phyloP scores from a whole-genome alignment of 2,888 invertebrate species.

The Ommatoiulus sabulosus region DNA sequence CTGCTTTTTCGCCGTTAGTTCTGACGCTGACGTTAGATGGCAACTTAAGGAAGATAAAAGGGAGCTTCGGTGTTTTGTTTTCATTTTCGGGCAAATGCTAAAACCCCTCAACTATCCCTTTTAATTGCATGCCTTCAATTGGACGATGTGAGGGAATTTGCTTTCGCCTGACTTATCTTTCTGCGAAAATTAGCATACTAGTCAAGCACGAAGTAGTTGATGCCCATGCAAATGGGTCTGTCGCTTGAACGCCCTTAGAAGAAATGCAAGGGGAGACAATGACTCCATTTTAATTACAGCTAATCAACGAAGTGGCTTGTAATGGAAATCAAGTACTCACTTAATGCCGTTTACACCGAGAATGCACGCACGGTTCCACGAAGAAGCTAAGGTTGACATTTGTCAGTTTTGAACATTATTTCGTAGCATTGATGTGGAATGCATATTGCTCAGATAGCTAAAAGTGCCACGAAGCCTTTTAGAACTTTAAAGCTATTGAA shows the following conservation, averaged over 20 bases:
- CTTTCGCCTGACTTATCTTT: constrained; percentile 28
- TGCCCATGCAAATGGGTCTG: constrained; percentile 22
- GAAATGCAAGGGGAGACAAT: neutral
- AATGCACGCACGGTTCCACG: neutral
- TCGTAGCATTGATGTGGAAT: too few species aligned
- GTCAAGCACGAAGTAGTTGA: neutral
- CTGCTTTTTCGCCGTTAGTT: too few species aligned
- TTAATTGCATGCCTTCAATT: constrained; percentile 1
- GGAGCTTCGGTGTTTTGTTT: neutral
- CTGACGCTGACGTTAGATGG: too few species aligned
- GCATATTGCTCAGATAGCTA: too few species aligned
- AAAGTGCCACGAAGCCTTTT: too few species aligned
- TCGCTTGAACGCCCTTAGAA: constrained; percentile 30
- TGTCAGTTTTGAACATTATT: too few species aligned
- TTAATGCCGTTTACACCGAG: neutral
- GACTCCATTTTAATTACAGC: constrained; percentile 43
- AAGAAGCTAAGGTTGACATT: neutral
- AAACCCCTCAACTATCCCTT: neutral
- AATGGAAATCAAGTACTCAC: constrained; percentile 21
- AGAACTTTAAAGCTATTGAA: too few species aligned
- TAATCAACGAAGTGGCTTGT: constrained; percentile 43
- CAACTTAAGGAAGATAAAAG: neutral
- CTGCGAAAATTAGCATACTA: constrained; percentile 5
- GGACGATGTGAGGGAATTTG: constrained; percentile 3
- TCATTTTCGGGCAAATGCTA: neutral